phyloP scores from a whole-genome alignment of 2,113 vertebrate species.

The Manacus vitellinus region DNA sequence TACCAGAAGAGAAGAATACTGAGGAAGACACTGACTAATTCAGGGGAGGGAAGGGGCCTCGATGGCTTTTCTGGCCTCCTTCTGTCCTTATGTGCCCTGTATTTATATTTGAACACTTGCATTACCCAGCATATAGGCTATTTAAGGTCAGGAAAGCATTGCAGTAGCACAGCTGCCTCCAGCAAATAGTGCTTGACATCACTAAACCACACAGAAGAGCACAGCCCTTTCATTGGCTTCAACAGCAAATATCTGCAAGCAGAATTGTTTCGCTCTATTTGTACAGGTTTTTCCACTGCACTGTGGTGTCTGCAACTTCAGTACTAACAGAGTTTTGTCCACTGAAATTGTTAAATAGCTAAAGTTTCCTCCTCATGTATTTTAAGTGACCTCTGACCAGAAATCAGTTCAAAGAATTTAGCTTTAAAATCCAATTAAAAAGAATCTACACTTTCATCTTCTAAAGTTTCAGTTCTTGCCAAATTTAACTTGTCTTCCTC shows the following conservation, averaged over 20 bases:
- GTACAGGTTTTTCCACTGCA: conserved; percentile 50
- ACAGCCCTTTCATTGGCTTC: conserved; percentile 52
- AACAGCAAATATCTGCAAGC: conserved; percentile 48
- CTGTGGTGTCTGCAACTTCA: neutral
- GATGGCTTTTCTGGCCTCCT: conserved; percentile 58
- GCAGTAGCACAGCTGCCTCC: conserved; percentile 46
- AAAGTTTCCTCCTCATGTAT: neutral
- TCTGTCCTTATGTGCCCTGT: conserved; percentile 75
- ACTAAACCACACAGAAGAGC: conserved; percentile 52
- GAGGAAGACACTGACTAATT: conserved; percentile 73
- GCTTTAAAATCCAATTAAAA: neutral
- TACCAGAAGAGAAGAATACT: conserved; percentile 68
- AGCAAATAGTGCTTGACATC: conserved; percentile 62
- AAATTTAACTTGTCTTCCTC: conserved; percentile 35
- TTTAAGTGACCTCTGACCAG: neutral
- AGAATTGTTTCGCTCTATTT: conserved; percentile 61
- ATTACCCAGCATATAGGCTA: conserved; percentile 61
- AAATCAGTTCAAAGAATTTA: neutral
- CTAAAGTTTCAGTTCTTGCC: neutral
- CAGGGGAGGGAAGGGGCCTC: conserved; percentile 54
- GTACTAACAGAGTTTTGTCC: neutral
- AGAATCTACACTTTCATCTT: neutral
- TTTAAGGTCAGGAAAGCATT: conserved; percentile 53
- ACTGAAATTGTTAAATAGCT: neutral
- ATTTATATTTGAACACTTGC: conserved; percentile 62